Evolutionary conservation across 2,797 vertebrate genomes (phyloP).

Genomic region (Nasua narica): DNA sequence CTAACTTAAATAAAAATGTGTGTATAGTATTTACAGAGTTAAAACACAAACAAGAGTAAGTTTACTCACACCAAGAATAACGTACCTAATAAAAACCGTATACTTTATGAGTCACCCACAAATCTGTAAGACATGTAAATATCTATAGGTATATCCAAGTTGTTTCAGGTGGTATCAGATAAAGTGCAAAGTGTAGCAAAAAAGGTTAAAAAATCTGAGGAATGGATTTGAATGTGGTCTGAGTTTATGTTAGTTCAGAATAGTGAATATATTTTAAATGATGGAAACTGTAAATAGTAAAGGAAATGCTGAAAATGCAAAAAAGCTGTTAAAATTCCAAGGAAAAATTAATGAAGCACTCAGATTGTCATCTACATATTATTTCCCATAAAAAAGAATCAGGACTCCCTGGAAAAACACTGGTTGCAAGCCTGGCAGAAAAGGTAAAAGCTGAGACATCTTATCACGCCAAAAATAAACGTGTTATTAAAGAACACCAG

Average conservation of each 20-base stretch:
- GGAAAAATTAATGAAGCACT: conserved; percentile 21
- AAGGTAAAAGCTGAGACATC: not conserved
- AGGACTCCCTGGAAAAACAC: not conserved
- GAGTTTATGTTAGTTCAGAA: not conserved
- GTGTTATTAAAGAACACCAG: not conserved
- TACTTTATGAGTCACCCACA: not conserved
- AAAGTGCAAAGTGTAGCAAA: not conserved
- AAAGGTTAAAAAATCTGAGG: not conserved
- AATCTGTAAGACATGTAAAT: not conserved
- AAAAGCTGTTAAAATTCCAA: not conserved
- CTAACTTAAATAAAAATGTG: not conserved
- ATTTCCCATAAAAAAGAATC: not conserved
- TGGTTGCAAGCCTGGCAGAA: not conserved
- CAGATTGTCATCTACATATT: not conserved
- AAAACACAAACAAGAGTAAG: not conserved
- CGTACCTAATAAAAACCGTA: not conserved
- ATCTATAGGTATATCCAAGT: not conserved
- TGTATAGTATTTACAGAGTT: not conserved
- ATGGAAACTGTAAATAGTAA: not conserved
- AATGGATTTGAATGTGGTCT: not conserved
- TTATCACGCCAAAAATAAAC: not conserved
- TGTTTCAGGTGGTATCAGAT: not conserved
- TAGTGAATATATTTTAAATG: not conserved
- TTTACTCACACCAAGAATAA: not conserved
- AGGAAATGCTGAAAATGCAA: not conserved